Evolutionary conservation across 1,140 invertebrate genomes (phyloP).

Genomic region (Platyscapa corneri): DNA sequence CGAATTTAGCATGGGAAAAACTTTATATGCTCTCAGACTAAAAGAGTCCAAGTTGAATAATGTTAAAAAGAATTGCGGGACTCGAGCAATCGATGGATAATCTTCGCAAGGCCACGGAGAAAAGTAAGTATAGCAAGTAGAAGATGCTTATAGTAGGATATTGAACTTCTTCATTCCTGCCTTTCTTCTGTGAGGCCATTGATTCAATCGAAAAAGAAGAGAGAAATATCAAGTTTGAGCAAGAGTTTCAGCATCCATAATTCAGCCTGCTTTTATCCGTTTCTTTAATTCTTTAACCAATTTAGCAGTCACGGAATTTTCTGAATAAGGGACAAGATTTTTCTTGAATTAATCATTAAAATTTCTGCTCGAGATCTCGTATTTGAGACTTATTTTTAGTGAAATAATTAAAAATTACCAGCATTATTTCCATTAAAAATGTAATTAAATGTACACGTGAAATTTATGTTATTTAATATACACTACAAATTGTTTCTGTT

Average conservation of each 20-base stretch:
- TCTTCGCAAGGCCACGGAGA: neutral
- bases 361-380: neutral
- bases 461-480: too few species aligned
- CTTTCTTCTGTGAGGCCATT: neutral
- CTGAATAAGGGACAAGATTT: neutral
- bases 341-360: neutral
- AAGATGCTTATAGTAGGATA: neutral
- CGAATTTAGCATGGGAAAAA: too few species aligned
- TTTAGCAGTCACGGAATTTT: neutral
- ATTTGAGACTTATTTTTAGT: neutral
- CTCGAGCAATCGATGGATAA: neutral
- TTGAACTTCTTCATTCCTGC: neutral
- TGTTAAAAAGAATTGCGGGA: neutral
- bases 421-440: too few species aligned
- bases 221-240: neutral
- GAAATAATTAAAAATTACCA: neutral
- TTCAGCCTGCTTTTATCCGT: conserved; percentile 15
- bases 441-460: too few species aligned
- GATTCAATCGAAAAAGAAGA: neutral
- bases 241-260: neutral
- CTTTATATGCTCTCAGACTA: too few species aligned
- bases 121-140: neutral
- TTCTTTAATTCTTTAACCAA: neutral
- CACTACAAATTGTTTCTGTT: neutral
- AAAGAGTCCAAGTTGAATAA: neutral